phyloP scores from a whole-genome alignment of 2,797 vertebrate species.

The Sebastes iracundus region DNA sequence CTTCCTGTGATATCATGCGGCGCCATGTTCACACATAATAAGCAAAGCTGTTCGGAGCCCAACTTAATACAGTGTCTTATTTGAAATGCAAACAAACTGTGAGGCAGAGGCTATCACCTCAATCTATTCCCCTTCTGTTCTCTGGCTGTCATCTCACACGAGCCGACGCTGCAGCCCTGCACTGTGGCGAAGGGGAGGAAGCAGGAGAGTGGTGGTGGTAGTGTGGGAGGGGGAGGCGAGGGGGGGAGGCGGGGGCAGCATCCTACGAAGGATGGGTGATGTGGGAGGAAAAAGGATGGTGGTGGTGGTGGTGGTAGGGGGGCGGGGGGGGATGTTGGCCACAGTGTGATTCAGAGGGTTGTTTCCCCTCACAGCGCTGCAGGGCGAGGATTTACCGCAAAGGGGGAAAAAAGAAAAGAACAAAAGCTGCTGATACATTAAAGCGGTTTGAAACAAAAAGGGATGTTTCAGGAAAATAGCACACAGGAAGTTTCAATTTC shows the following conservation, averaged over 20 bases:
- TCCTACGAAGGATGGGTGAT: slow-evolving; percentile 50
- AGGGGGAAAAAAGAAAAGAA: slow-evolving; percentile 31
- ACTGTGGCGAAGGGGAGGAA: slow-evolving; percentile 32
- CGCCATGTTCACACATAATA: slow-evolving; percentile 70
- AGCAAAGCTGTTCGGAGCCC: slow-evolving; percentile 58
- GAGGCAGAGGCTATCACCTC: slow-evolving; percentile 74
- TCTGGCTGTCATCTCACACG: slow-evolving; percentile 59
- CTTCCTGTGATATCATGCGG: slow-evolving; percentile 62
- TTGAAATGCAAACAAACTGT: slow-evolving; percentile 76
- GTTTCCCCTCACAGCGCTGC: slow-evolving; percentile 60
- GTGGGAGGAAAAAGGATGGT: slow-evolving; percentile 25
- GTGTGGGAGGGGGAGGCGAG: no score
- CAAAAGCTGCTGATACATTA: slow-evolving; percentile 63
- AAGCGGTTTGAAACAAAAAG: slow-evolving; percentile 41
- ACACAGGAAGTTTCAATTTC: slow-evolving; percentile 66
- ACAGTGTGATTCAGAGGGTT: slow-evolving; percentile 66
- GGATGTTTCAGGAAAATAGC: slow-evolving; percentile 54
- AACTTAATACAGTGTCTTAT: slow-evolving; percentile 72
- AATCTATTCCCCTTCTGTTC: slow-evolving; percentile 71
- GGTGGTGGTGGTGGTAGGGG: background rate
- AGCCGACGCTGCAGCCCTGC: slow-evolving; percentile 59
- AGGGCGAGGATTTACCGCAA: slow-evolving; percentile 64
- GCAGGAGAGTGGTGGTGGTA: background rate
- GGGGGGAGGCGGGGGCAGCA: slow-evolving; percentile 3
- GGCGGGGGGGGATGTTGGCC: slow-evolving; percentile 3